phyloP scores from a whole-genome alignment of 2,797 vertebrate species.

The Pangasius larnaudii region DNA sequence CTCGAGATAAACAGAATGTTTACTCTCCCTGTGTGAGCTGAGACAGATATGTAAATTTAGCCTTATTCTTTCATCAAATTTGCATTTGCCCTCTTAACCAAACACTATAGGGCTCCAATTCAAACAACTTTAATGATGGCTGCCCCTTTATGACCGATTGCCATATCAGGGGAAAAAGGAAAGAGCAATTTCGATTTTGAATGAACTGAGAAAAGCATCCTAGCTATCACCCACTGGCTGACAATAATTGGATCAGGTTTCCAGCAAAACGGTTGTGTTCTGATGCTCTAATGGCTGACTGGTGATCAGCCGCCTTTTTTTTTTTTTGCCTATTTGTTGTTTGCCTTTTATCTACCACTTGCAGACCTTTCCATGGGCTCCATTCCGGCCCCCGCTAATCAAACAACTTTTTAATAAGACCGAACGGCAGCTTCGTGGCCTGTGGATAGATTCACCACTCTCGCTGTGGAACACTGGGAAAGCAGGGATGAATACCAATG shows the following conservation, averaged over 20 bases:
- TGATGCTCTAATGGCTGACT: conserved; percentile 89
- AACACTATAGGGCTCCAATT: conserved; percentile 98
- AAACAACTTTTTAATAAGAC: conserved; percentile 89
- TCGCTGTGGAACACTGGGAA: conserved; percentile 68
- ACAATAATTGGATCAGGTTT: conserved; percentile 96
- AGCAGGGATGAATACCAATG: conserved; percentile 79
- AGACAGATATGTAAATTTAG: conserved; percentile 99
- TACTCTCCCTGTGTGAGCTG: conserved; percentile 97
- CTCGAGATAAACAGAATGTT: conserved; percentile 99
- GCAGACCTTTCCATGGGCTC: conserved; percentile 84
- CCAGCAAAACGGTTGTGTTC: conserved; percentile 83
- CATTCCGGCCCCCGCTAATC: conserved; percentile 82
- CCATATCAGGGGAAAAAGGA: conserved; percentile 86
- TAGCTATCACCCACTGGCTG: conserved; percentile 84
- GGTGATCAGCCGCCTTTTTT: conserved; percentile 73
- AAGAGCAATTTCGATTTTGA: conserved; percentile 93
- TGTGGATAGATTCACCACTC: conserved; percentile 70
- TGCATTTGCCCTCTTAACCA: conserved; percentile 99
- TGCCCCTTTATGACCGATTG: conserved; percentile 96
- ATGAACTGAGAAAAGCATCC: conserved; percentile 85
- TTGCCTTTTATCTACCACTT: conserved; percentile 88
- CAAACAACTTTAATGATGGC: conserved; percentile 99
- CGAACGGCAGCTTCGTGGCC: conserved; percentile 78
- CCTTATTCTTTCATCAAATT: conserved; percentile 99
- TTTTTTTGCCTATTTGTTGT: conserved; percentile 78